Percentiles rank a stretch among this genome's conserved stretches.
phyloP scores from a whole-genome alignment of 2,113 vertebrate genomes.

The Callithrix jacchus region DNA sequence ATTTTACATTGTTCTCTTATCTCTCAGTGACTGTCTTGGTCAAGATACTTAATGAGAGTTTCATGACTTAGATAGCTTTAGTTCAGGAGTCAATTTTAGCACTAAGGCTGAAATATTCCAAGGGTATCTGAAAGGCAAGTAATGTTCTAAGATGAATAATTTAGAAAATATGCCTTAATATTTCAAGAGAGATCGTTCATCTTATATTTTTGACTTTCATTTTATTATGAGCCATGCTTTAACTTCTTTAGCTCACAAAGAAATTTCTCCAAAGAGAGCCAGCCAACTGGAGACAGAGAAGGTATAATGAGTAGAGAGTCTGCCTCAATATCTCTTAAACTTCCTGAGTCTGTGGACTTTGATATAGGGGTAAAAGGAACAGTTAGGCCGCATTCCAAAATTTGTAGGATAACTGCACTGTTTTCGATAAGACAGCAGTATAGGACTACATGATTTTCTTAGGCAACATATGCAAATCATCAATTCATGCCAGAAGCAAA shows the following conservation, averaged over 20 bases:
- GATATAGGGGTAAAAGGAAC: not conserved
- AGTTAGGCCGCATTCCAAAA: not conserved
- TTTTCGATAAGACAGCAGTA: not conserved
- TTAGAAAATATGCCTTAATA: conserved; percentile 63
- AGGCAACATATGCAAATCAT: not conserved
- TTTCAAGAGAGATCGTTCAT: conserved; percentile 62
- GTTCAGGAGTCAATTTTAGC: conserved; percentile 61
- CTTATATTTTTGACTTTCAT: conserved; percentile 54
- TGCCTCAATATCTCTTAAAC: not conserved
- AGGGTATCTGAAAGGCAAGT: conserved; percentile 53
- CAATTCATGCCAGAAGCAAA: not conserved
- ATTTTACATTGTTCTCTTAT: not conserved
- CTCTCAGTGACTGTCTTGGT: not conserved
- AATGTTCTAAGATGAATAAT: conserved; percentile 76
- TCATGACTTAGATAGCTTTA: not conserved
- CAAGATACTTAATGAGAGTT: not conserved
- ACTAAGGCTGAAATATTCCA: conserved; percentile 29
- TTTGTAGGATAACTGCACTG: not conserved
- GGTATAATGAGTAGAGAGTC: not conserved
- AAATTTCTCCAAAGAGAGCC: conserved; percentile 12
- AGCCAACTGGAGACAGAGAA: not conserved
- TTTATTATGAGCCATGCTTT: conserved; percentile 39
- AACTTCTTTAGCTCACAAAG: conserved; percentile 44
- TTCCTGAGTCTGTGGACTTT: not conserved
- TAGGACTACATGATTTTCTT: not conserved